Evolutionary conservation across 2,797 vertebrate genomes (phyloP).

Genomic region (Streptopelia turtur): DNA sequence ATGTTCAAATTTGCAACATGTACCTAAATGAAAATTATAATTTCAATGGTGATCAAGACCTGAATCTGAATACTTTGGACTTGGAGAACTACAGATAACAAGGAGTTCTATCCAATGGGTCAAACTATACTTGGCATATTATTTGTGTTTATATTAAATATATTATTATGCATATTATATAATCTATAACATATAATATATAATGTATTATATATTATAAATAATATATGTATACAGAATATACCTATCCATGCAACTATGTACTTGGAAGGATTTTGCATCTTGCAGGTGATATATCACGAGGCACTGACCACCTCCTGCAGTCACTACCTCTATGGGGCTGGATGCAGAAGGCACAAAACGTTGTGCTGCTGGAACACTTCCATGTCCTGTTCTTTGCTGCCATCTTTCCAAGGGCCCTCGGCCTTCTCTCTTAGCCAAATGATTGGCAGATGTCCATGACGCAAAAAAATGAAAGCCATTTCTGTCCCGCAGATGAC

Average conservation of each 20-base stretch:
- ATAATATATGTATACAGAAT: not conserved
- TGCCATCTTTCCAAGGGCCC: not conserved
- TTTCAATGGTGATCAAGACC: not conserved
- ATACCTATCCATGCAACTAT: not conserved
- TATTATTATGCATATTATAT: no score
- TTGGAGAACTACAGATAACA: accelerated
- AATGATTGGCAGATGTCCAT: not conserved
- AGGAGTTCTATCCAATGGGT: not conserved
- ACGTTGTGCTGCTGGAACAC: not conserved
- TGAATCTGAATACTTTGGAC: not conserved
- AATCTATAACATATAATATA: no score
- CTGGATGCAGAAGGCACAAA: accelerated
- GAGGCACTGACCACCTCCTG: not conserved
- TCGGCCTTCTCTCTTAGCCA: not conserved
- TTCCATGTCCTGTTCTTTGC: not conserved
- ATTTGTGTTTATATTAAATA: not conserved
- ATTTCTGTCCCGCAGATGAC: not conserved
- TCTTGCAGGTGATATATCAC: not conserved
- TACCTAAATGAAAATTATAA: not conserved
- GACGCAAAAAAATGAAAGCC: not conserved
- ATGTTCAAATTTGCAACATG: not conserved
- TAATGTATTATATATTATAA: no score
- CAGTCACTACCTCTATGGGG: not conserved
- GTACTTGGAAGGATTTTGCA: not conserved
- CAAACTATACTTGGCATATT: accelerated